Percentiles rank a stretch among this genome's conserved stretches.
Conservation (phyloP, 1,140 invertebrate genomes). For the Neodiprion fabricii region DNA sequence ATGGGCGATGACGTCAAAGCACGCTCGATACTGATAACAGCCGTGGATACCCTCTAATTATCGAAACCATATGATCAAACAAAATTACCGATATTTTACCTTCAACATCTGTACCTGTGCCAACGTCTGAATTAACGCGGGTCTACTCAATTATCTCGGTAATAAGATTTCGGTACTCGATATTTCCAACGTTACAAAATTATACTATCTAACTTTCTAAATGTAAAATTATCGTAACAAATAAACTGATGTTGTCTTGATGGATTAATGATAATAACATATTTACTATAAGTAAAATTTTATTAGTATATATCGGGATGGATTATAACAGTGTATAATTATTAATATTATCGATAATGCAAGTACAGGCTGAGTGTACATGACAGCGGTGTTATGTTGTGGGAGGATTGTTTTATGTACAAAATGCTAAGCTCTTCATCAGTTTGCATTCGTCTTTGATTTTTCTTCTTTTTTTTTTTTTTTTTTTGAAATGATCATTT, state of each 20-base stretch:
- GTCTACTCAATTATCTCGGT: no score
- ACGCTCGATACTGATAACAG: neutral
- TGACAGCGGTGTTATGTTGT: slow-evolving; percentile 26
- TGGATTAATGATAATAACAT: slow-evolving; percentile 11
- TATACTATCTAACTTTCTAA: neutral
- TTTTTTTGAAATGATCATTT: slow-evolving; percentile 13
- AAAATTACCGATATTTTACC: no score
- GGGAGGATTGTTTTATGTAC: slow-evolving; percentile 16
- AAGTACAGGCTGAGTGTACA: slow-evolving; percentile 32
- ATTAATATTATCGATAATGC: slow-evolving; percentile 37
- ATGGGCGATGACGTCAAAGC: neutral
- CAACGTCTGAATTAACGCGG: no score
- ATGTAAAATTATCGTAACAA: neutral
- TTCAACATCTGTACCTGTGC: no score
- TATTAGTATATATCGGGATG: slow-evolving; percentile 24
- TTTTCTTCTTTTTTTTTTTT: slow-evolving; percentile 3
- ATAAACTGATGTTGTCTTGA: slow-evolving; percentile 3
- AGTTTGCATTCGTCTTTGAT: slow-evolving; percentile 9
- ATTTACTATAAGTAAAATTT: slow-evolving; percentile 15
- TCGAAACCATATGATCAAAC: neutral
- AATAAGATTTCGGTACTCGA: no score
- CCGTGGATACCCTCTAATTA: neutral
- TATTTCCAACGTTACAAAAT: neutral
- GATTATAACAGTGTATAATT: slow-evolving; percentile 37
- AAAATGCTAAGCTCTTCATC: slow-evolving; percentile 5